Conservation (phyloP, 2,113 vertebrate genomes). For the Nesogale talazaci region DNA sequence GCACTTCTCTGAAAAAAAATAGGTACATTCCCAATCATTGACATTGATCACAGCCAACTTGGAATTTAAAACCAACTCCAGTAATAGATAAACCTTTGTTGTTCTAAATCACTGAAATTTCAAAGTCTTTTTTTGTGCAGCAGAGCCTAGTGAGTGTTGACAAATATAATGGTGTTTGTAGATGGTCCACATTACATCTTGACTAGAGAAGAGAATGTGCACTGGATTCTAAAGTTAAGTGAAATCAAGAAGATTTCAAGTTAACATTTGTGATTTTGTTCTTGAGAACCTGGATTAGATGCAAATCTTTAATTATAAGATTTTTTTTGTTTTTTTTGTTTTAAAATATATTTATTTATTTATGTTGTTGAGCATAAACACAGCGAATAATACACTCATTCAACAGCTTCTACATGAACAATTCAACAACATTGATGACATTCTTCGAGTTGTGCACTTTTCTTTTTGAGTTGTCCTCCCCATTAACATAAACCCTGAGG, state of each 20-base stretch:
- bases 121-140: not conserved
- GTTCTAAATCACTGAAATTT: slow-evolving; percentile 8
- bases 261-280: not conserved
- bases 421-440: too few relatives aligned
- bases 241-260: not conserved
- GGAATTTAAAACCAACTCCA: slow-evolving; percentile 4
- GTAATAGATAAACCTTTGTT: slow-evolving; percentile 18
- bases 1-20: not conserved
- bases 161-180: not conserved
- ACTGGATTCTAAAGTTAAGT: not conserved
- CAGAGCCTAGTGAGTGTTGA: not conserved
- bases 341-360: too few relatives aligned
- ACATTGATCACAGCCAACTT: not conserved
- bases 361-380: too few relatives aligned
- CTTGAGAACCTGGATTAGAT: not conserved
- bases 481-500: too few relatives aligned
- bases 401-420: too few relatives aligned
- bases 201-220: not conserved
- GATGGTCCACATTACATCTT: not conserved
- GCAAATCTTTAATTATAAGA: not conserved
- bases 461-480: too few relatives aligned
- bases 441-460: too few relatives aligned
- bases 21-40: not conserved
- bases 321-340: not conserved
- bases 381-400: too few relatives aligned